phyloP scores from a whole-genome alignment of 2,797 vertebrate genomes.

The Knipowitschia caucasica region DNA sequence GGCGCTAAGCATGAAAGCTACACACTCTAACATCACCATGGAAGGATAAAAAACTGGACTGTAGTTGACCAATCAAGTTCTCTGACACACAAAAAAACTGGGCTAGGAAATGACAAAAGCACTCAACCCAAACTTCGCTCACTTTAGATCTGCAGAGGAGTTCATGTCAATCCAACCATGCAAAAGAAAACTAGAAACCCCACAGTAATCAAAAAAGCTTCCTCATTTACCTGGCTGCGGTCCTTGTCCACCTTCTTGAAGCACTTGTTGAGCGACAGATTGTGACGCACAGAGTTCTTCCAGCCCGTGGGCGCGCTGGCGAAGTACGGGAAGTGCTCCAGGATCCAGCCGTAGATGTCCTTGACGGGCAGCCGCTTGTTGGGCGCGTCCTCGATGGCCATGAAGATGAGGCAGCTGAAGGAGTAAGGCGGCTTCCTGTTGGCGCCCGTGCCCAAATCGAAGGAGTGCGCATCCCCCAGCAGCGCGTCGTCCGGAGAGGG shows the following conservation, averaged over 20 bases:
- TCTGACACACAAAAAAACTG: no score
- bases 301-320: slow-evolving; percentile 95
- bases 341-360: slow-evolving; percentile 98
- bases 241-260: slow-evolving; percentile 99
- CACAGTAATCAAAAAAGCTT: no score
- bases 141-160: no score
- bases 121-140: no score
- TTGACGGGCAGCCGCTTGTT: slow-evolving; percentile 94
- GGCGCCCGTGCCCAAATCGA: slow-evolving; percentile 88
- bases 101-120: no score
- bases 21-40: no score
- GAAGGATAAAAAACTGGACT: no score
- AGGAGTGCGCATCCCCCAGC: slow-evolving; percentile 72
- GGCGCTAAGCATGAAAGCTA: no score
- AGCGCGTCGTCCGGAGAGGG: slow-evolving; percentile 81
- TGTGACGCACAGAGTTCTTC: slow-evolving; percentile 98
- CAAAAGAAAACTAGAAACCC: no score
- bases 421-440: slow-evolving; percentile 96
- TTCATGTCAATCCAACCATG: no score
- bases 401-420: slow-evolving; percentile 98
- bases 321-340: slow-evolving; percentile 98
- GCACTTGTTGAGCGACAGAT: slow-evolving; percentile 96
- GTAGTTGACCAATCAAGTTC: no score
- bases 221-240: slow-evolving; percentile 89
- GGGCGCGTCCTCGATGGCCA: slow-evolving; percentile 96